Conservation (phyloP, 2,797 vertebrate genomes). For the Cynodonichthys magdalenae region DNA sequence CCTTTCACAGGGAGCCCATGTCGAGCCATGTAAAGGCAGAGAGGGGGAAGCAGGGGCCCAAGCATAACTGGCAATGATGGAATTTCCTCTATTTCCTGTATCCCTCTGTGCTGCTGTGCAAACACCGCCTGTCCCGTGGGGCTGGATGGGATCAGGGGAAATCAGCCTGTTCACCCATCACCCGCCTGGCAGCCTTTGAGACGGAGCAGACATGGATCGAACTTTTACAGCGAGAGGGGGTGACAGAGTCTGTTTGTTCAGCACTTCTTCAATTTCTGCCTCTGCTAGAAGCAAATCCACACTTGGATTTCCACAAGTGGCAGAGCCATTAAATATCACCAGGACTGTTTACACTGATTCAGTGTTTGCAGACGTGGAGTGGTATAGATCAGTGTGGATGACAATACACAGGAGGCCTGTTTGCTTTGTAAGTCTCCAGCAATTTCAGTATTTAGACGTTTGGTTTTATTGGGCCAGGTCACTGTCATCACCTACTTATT, state of each 20-base stretch:
- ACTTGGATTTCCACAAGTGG: conserved; percentile 48
- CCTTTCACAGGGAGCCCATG: conserved; percentile 24
- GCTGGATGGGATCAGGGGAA: conserved; percentile 56
- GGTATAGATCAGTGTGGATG: conserved; percentile 30
- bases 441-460: conserved; percentile 40
- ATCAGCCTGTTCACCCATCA: conserved; percentile 75
- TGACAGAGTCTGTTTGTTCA: conserved; percentile 61
- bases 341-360: conserved; percentile 52
- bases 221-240: conserved; percentile 23
- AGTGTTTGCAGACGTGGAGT: conserved; percentile 31
- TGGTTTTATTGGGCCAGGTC: conserved; percentile 28
- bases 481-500: conserved; percentile 43
- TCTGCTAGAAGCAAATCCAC: conserved; percentile 43
- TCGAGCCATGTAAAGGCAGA: neutral
- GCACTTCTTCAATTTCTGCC: conserved; percentile 60
- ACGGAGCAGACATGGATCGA: conserved; percentile 57
- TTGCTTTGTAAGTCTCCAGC: conserved; percentile 27
- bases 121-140: conserved; percentile 64
- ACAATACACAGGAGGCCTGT: conserved; percentile 48
- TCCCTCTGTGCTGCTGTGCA: conserved; percentile 67
- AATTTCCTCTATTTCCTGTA: conserved; percentile 78
- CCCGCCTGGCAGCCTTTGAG: conserved; percentile 70
- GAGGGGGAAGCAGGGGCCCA: conserved; percentile 11
- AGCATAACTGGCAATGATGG: conserved; percentile 61
- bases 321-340: conserved; percentile 52